Conservation (phyloP, 2,888 invertebrate genomes). For the Clusia tigrina region DNA sequence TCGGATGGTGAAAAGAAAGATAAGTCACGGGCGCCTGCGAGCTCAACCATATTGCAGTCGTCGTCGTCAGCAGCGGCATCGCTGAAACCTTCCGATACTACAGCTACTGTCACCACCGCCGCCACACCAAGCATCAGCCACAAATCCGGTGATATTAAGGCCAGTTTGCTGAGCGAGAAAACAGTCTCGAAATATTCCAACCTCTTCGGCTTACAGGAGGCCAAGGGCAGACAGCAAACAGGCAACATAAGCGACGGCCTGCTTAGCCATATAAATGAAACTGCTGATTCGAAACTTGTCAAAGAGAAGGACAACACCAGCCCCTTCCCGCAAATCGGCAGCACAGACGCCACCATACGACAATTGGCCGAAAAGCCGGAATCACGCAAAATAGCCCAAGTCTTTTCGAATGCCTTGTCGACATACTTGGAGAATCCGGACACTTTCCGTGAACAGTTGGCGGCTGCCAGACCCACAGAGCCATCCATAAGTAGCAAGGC, state of each 20-base stretch:
- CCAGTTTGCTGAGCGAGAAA: slow-evolving; percentile 71
- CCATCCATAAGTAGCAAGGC: slow-evolving; percentile 68
- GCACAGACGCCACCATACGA: slow-evolving; percentile 71
- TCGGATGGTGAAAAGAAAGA: slow-evolving; percentile 31
- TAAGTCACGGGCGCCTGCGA: slow-evolving; percentile 32
- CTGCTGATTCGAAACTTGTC: slow-evolving; percentile 17
- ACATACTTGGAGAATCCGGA: slow-evolving; percentile 84
- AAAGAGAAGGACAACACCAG: slow-evolving; percentile 32
- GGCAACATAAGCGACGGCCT: slow-evolving; percentile 66
- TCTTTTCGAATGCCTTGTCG: slow-evolving; percentile 83
- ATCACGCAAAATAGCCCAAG: slow-evolving; percentile 81
- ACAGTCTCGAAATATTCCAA: slow-evolving; percentile 57
- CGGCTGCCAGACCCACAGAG: slow-evolving; percentile 81
- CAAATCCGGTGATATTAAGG: slow-evolving; percentile 67
- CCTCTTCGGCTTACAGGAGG: slow-evolving; percentile 54
- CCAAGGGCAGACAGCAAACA: slow-evolving; percentile 33
- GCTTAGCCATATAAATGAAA: slow-evolving; percentile 36
- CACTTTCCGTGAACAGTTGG: slow-evolving; percentile 78
- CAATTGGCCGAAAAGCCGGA: slow-evolving; percentile 67
- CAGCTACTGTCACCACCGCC: slow-evolving; percentile 46
- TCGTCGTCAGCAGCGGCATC: slow-evolving; percentile 9
- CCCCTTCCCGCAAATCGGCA: slow-evolving; percentile 63
- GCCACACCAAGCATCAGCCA: slow-evolving; percentile 52
- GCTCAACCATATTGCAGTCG: slow-evolving; percentile 32
- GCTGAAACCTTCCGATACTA: slow-evolving; percentile 49